A percentile compares a stretch with the other conserved stretches of the same genome.
These are phyloP conservation scores for Ephestia elutella DNA, from an alignment of 1,140 invertebrate species.

Conservation along the genomic window DNA sequence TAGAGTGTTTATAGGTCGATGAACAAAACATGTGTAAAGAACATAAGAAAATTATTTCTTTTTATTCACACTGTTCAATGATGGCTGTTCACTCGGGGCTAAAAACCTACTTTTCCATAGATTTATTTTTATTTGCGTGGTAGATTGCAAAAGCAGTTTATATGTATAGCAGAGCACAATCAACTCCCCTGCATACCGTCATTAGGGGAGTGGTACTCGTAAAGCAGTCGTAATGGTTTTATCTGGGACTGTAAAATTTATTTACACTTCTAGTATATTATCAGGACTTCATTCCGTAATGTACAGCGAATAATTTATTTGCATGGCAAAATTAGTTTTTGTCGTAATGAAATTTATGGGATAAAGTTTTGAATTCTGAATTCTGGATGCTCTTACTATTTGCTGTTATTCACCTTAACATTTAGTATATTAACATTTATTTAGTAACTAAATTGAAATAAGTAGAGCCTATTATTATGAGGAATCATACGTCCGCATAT, in stretches of 20 bases:
- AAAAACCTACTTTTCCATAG: neutral
- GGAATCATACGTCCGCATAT: too few relatives aligned
- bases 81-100: neutral
- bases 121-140: neutral
- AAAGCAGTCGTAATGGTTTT: constrained; percentile 65
- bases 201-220: constrained; percentile 64
- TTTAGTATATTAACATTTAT: too few relatives aligned
- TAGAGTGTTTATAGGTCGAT: too few relatives aligned
- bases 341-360: neutral
- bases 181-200: constrained; percentile 39
- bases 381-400: too few relatives aligned
- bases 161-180: constrained; percentile 2
- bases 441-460: too few relatives aligned
- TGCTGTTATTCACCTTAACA: too few relatives aligned
- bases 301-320: constrained; percentile 17
- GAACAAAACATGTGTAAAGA: too few relatives aligned
- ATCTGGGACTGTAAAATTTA: constrained; percentile 68
- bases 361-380: too few relatives aligned
- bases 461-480: too few relatives aligned
- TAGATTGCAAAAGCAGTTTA: constrained; percentile 2
- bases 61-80: neutral
- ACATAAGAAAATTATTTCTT: too few relatives aligned
- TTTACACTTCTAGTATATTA: constrained; percentile 61
- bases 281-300: constrained; percentile 46
- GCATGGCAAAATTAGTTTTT: neutral